phyloP scores from a whole-genome alignment of 2,113 vertebrate species.

The Apeltes quadracus region DNA sequence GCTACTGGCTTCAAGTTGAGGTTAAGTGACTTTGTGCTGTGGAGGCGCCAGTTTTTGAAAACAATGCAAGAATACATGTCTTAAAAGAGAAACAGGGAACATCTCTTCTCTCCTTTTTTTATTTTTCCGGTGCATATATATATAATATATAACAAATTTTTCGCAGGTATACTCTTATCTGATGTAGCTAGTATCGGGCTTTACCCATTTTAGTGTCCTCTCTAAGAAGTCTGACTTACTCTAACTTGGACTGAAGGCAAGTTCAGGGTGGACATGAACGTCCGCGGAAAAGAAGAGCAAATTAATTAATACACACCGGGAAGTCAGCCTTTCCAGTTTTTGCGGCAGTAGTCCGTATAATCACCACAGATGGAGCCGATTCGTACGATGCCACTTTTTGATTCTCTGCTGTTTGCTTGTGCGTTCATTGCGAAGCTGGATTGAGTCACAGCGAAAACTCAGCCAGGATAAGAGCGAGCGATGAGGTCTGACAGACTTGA shows the following conservation, averaged over 20 bases:
- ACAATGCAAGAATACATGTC: background rate
- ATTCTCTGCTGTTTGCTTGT: background rate
- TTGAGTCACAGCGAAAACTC: background rate
- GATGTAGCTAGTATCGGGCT: background rate
- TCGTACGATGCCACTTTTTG: background rate
- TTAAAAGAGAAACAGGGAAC: background rate
- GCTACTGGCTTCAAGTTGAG: background rate
- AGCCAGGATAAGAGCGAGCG: background rate
- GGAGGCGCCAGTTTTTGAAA: background rate
- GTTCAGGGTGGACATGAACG: slow-evolving; percentile 6
- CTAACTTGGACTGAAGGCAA: background rate
- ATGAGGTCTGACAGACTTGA: slow-evolving; percentile 6
- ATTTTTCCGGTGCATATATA: background rate
- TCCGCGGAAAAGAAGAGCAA: background rate
- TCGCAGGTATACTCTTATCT: background rate
- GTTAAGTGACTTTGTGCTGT: background rate
- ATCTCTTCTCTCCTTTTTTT: background rate
- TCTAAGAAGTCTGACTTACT: background rate
- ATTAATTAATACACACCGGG: background rate
- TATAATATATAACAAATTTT: too few species aligned
- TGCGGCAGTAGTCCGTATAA: background rate
- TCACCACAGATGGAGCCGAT: background rate
- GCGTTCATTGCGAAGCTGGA: background rate
- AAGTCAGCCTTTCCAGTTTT: background rate
- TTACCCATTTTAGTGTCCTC: background rate